phyloP scores from a whole-genome alignment of 2,888 invertebrate genomes.

The Drosophila rubida region DNA sequence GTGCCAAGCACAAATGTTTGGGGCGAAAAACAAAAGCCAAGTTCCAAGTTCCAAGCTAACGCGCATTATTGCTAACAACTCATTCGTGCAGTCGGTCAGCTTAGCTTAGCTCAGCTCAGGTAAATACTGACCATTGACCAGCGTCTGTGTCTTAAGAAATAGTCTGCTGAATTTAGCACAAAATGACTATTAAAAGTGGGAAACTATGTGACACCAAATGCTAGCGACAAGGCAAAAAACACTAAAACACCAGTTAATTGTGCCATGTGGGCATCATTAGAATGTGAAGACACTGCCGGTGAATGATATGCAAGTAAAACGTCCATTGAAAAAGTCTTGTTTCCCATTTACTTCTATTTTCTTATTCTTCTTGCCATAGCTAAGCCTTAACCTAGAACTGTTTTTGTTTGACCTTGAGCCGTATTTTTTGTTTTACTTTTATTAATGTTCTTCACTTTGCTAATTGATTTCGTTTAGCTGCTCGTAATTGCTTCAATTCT shows the following conservation, averaged over 20 bases:
- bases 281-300: constrained; percentile 19
- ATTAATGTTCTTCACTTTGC: neutral
- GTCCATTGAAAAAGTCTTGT: constrained; percentile 1
- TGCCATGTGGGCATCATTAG: constrained; percentile 60
- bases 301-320: constrained; percentile 1
- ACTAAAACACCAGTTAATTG: constrained; percentile 21
- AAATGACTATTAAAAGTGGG: constrained; percentile 52
- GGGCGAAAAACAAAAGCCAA: constrained; percentile 44
- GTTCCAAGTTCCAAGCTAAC: constrained; percentile 41
- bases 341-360: neutral
- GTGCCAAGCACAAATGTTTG: constrained; percentile 23
- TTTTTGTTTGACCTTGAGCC: constrained; percentile 29
- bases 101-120: constrained; percentile 14
- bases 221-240: constrained; percentile 14
- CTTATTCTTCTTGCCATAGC: neutral
- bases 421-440: neutral
- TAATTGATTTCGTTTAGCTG: neutral
- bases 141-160: constrained; percentile 29
- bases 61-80: constrained; percentile 60
- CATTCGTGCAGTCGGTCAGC: constrained; percentile 42
- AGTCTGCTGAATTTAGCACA: constrained; percentile 46
- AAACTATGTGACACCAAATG: constrained; percentile 64
- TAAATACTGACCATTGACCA: constrained; percentile 58
- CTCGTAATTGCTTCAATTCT: neutral
- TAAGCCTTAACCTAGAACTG: neutral